Percentiles rank a stretch among this genome's conserved stretches.
phyloP scores from a whole-genome alignment of 37 sponge, comb jelly and placozoan species.

The Chondrosia reniformis region DNA sequence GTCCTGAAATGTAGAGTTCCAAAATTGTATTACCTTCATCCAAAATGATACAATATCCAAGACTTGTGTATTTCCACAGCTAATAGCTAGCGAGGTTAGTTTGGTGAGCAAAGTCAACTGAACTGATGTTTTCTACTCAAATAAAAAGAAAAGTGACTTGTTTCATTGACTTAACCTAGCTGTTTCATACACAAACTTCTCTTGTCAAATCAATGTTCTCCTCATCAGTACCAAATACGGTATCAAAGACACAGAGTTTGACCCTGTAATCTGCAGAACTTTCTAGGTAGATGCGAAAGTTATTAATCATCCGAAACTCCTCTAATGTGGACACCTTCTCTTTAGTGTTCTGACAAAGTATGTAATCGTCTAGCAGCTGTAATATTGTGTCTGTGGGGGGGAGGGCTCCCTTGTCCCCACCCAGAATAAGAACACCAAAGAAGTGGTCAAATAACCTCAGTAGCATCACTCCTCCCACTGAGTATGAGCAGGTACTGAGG shows the following conservation, averaged over 20 bases:
- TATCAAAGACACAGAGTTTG: constrained; percentile 54
- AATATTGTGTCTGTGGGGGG: constrained; percentile 16
- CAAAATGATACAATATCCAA: constrained; percentile 52
- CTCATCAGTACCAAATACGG: constrained; percentile 51
- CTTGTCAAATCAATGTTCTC: neutral
- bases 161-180: too few relatives aligned
- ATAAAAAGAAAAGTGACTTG: too few relatives aligned
- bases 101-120: constrained; percentile 31
- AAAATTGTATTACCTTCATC: constrained; percentile 52
- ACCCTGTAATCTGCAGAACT: constrained; percentile 20
- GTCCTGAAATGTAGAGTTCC: neutral
- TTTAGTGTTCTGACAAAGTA: neutral
- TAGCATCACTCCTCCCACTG: neutral
- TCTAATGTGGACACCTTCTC: constrained; percentile 17
- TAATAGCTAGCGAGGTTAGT: constrained; percentile 47
- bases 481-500: neutral
- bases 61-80: constrained; percentile 13
- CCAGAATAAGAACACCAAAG: constrained; percentile 18
- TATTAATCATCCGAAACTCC: constrained; percentile 49
- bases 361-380: constrained; percentile 17
- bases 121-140: neutral
- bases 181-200: too few relatives aligned
- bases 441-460: constrained; percentile 11
- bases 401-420: constrained; percentile 1
- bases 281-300: constrained; percentile 35